Base-by-base conservation (phyloP, 2,113 vertebrate species). In the Eubucco bourcierii region DNA sequence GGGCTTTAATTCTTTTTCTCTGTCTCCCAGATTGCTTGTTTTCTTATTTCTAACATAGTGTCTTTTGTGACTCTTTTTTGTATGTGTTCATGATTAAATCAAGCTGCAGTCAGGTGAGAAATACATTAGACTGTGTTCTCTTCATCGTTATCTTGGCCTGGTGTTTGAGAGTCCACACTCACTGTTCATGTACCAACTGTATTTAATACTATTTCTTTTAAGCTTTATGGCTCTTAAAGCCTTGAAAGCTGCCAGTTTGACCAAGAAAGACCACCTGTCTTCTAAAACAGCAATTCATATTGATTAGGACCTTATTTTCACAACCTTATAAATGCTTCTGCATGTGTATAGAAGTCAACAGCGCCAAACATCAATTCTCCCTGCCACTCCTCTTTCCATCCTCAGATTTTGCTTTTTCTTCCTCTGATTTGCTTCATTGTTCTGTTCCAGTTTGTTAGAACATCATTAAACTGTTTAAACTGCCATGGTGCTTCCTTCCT, bases 71-170 rank as follows among this genome's bases (percentile, higher is more conserved):
- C 37, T 68, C 14, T 72, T 50, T 70, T 76, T 63, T 47, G 20
- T 50, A 65, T 68, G 14, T 66, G n/a, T 71, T 87, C 9, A 2
- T 58, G 61, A 17, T 50, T 87, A 74, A 55, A 78, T 87, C 61
- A 83, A 19, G 37, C 50, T 84, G 61, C 76, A 67, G 71, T 89
- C 41, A 46, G n/a, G 33, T 93, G 72, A 86, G 82, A 94, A 93
- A 84, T 67, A 41, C 8, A 17, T 56, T 52, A 78, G 58, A 28
- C 29, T 88, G 56, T 15, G 28, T 91, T 82, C 44, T 75, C 59
- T 29, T 84, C 21, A 5, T 64, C 7, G 73, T 90, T 87, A 18
- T 68, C 60, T 21, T 65, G 41, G 15, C 28, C 28, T 59, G 56
- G 25, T 92, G 23, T 74, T 81, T 79, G 58, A 66, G 84, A 63